Evolutionary conservation across 2,113 vertebrate species (phyloP), one percentile per base, ranked within the genome.

Genomic region (Mionectes macconnelli): DNA sequence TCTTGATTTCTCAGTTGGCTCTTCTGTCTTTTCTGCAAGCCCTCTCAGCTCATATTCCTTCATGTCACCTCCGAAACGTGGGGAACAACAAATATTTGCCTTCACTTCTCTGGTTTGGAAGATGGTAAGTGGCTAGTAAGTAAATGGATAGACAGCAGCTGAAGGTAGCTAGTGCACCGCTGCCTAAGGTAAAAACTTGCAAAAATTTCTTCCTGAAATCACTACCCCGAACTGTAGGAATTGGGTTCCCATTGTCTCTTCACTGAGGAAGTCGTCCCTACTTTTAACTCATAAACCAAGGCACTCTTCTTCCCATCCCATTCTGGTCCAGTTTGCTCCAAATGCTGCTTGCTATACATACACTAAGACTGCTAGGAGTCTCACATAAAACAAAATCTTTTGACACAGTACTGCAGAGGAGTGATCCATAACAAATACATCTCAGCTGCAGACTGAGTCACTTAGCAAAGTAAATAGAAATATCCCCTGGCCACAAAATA

Each of bases 181-280:
- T 75, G 59, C 12, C 40, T 63, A 40, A 28, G 4, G 9, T 5
- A 85, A 50, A 42, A 45, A 57, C 45, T 49, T 62, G 17, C 39
- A 78, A 42, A 84, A 55, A 6, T 74, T 77, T 69, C 28, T 55
- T 37, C 14, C 73, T 78, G 33, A 80, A 62, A 6, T 67, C 30
- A 47, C 20, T 62, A 39, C 12, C 10, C 4, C 0, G 0, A 2
- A 22, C 22, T 78, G 56, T 21, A n/a, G 25, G 3, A 87, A 37
- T 1, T 25, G 2, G 13, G 2, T 3, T 91, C 2, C 28, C 74
- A 12, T n/a, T 84, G 40, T 42, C 18, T 59, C 25, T 69, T 69
- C 33, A 40, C 27, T 9, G 21, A 35, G 21, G 31, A 63, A 53
- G 2, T 47, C 8, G 85, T 73, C 57, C 19, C 14, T 25, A 5